Conservation (phyloP, 2,113 vertebrate genomes). For the Platysteira castanea region DNA sequence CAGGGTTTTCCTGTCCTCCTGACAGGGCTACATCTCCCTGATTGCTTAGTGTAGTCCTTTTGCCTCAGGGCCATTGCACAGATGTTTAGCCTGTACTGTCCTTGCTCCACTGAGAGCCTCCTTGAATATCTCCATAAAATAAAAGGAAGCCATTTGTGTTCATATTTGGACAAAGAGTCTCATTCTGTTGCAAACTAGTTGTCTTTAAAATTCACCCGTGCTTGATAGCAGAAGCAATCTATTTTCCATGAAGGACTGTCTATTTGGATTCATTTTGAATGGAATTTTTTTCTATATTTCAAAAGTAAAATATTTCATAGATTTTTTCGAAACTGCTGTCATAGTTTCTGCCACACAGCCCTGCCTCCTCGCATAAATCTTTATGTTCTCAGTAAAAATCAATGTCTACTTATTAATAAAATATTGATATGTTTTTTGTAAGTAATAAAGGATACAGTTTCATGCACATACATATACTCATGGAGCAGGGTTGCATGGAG, state of each 20-base stretch:
- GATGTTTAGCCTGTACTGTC: not conserved
- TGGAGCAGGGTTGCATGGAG: not conserved
- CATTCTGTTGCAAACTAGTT: not conserved
- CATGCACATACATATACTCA: not conserved
- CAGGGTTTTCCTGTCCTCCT: not conserved
- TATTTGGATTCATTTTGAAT: not conserved
- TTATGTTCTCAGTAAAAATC: constrained; percentile 49
- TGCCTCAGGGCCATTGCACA: not conserved
- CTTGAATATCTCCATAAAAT: not conserved
- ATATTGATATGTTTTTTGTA: constrained; percentile 7
- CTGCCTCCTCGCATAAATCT: constrained; percentile 31
- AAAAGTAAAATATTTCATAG: constrained; percentile 6
- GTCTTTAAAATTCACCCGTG: not conserved
- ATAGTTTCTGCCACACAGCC: not conserved
- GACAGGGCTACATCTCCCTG: not conserved
- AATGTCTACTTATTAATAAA: constrained; percentile 46
- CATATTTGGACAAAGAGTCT: not conserved
- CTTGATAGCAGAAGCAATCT: not conserved
- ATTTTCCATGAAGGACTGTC: not conserved
- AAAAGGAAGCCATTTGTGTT: not conserved
- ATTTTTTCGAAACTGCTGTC: not conserved
- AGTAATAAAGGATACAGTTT: not conserved
- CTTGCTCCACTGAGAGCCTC: not conserved
- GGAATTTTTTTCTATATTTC: not conserved
- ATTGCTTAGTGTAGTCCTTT: not conserved